Conservation (phyloP, 2,797 vertebrate species). For the Pseudochirops corinnae region DNA sequence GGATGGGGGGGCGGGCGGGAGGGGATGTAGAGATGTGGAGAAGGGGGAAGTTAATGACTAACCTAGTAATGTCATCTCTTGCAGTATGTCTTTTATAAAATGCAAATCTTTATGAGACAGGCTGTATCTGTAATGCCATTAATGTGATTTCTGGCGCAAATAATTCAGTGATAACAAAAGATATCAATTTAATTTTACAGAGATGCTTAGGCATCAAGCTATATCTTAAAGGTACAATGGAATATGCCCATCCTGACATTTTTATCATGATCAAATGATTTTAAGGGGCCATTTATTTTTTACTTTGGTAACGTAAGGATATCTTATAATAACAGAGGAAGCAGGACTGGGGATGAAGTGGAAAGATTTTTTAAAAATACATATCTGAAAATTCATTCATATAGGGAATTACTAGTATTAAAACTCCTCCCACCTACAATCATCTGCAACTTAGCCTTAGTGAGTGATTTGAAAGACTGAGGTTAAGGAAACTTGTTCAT, state of each 20-base stretch:
- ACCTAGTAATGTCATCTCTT: background rate
- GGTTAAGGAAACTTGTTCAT: background rate
- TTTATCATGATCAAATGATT: constrained; percentile 2
- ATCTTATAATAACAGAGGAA: background rate
- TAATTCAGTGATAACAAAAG: constrained; percentile 22
- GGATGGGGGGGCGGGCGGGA: background rate
- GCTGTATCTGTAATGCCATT: background rate
- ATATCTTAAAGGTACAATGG: constrained; percentile 43
- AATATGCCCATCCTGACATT: background rate
- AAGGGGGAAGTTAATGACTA: background rate
- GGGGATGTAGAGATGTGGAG: background rate
- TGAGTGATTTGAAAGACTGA: background rate
- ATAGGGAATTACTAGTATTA: background rate
- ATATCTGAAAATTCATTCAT: background rate
- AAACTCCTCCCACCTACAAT: background rate
- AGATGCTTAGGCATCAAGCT: background rate
- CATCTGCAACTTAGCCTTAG: background rate
- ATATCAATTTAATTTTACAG: constrained; percentile 20
- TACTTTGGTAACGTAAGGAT: constrained; percentile 19
- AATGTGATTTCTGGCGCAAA: background rate
- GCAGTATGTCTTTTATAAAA: background rate
- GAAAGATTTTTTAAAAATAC: background rate
- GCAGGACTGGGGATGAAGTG: background rate
- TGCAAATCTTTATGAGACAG: background rate
- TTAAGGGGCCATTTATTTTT: constrained; percentile 17